Conservation (phyloP, 1,140 invertebrate genomes). For the Samia ricini region DNA sequence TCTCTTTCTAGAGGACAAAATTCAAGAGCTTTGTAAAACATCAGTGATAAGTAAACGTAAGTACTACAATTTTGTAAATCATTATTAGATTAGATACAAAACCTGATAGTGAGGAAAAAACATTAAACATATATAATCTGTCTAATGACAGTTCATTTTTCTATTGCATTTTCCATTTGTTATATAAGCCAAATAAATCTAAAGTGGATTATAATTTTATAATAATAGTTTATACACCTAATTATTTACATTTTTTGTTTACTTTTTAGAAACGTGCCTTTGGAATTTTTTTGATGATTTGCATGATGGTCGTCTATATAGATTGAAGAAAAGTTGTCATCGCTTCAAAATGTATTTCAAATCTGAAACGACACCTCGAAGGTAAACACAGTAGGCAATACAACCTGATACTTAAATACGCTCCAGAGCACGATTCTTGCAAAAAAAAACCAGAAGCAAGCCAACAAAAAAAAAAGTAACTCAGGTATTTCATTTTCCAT, state of each 20-base stretch:
- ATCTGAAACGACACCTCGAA: slow-evolving; percentile 2
- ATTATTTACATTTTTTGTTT: too few species aligned
- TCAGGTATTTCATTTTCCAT: background rate
- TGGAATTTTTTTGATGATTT: slow-evolving; percentile 7
- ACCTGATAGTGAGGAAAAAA: too few species aligned
- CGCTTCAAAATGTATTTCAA: background rate
- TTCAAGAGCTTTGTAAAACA: background rate
- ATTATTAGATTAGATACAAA: too few species aligned
- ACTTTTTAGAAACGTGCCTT: slow-evolving; percentile 3
- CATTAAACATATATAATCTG: too few species aligned
- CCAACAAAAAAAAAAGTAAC: background rate
- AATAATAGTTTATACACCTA: too few species aligned
- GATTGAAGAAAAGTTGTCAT: background rate
- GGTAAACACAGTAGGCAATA: background rate
- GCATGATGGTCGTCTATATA: background rate
- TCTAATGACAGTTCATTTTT: too few species aligned
- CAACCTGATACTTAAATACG: slow-evolving; percentile 6
- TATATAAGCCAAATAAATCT: too few species aligned
- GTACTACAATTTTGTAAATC: background rate
- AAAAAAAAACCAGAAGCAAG: background rate
- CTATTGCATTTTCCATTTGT: too few species aligned
- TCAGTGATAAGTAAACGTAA: background rate
- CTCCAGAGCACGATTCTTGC: background rate
- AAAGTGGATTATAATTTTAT: too few species aligned
- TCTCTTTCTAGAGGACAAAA: background rate